Percentiles rank a stretch among this genome's conserved stretches.
phyloP scores from a whole-genome alignment of 2,888 invertebrate species.

The Cepaea hortensis region DNA sequence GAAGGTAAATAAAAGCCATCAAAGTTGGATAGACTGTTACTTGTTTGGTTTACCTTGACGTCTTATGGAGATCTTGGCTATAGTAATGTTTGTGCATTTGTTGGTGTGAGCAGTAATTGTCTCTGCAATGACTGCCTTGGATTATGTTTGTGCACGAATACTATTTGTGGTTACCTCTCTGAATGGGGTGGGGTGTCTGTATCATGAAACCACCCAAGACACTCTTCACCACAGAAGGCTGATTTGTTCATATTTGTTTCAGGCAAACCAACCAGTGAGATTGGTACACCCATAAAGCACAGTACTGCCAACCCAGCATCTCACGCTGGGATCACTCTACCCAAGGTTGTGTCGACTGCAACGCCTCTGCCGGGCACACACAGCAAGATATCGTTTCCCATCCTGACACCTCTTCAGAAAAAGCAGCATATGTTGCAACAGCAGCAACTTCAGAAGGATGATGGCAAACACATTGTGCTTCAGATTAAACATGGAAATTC shows the following conservation, averaged over 20 bases:
- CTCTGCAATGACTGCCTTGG: too few species aligned
- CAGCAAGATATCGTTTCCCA: conserved; percentile 68
- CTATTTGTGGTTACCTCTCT: too few species aligned
- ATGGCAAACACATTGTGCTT: conserved; percentile 68
- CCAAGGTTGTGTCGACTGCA: conserved; percentile 26
- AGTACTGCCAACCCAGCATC: conserved; percentile 34
- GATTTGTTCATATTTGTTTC: conserved; percentile 14
- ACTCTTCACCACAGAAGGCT: too few species aligned
- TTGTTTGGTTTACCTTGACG: too few species aligned
- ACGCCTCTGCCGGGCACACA: conserved; percentile 60
- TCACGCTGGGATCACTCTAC: neutral
- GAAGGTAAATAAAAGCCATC: too few species aligned
- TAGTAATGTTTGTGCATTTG: too few species aligned
- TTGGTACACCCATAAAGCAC: conserved; percentile 56
- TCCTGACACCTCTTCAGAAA: conserved; percentile 50
- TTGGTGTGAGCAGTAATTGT: too few species aligned
- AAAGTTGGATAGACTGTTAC: too few species aligned
- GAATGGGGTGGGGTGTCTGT: too few species aligned
- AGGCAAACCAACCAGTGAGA: conserved; percentile 56
- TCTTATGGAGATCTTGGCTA: too few species aligned
- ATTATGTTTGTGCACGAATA: too few species aligned
- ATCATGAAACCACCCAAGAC: too few species aligned
- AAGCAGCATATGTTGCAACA: conserved; percentile 34
- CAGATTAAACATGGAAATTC: conserved; percentile 74
- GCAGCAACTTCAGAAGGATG: conserved; percentile 33